Percentiles rank a stretch among this genome's conserved stretches.
These are phyloP conservation scores for Origma solitaria DNA, from an alignment of 2,113 vertebrate species.

Conservation along the genomic window DNA sequence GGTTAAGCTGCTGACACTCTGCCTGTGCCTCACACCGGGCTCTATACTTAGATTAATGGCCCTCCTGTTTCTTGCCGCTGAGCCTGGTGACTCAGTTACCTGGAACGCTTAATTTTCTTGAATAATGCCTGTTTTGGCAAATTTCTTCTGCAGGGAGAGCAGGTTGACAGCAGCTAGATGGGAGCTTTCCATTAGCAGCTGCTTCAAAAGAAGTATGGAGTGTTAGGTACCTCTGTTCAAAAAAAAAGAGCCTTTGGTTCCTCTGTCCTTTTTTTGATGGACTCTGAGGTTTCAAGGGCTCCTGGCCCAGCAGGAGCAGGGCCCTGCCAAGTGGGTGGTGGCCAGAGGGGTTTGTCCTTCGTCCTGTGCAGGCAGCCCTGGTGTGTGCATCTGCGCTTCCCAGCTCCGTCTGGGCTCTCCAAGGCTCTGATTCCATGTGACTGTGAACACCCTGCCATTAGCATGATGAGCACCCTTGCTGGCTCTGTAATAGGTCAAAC, in stretches of 20 bases:
- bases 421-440: not conserved
- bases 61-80: not conserved
- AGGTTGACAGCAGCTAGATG: not conserved
- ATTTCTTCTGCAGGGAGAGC: not conserved
- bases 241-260: not conserved
- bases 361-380: not conserved
- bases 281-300: not conserved
- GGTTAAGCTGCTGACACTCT: not conserved
- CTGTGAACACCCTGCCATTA: not conserved
- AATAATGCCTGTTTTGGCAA: slow-evolving; percentile 4
- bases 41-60: not conserved
- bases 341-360: not conserved
- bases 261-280: not conserved
- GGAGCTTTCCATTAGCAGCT: not conserved
- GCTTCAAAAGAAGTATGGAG: not conserved
- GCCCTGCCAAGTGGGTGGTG: not conserved
- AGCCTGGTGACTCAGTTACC: slow-evolving; percentile 6
- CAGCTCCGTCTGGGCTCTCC: not conserved
- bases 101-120: not conserved
- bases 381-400: not conserved
- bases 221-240: not conserved
- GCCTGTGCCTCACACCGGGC: not conserved
- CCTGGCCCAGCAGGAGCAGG: not conserved
- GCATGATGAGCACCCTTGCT: not conserved
- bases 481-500: not conserved